These are phyloP conservation scores for Glossophaga mutica DNA, from an alignment of 2,797 vertebrate genomes.

Conservation along the genomic window DNA sequence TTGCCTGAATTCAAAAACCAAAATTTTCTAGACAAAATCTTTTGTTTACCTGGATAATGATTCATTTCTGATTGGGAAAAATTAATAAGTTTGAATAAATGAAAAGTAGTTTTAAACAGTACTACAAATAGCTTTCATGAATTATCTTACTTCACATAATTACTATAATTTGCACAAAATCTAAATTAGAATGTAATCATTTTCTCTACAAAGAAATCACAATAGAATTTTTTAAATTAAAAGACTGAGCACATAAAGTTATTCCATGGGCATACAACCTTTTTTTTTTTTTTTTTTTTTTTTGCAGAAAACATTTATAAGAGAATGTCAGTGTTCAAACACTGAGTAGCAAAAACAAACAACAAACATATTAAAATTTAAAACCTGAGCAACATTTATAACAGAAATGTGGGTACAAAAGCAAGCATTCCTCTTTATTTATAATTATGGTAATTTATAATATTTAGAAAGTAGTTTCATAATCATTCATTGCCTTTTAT, in stretches of 20 bases:
- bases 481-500: neutral
- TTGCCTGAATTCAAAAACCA: neutral
- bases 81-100: constrained; percentile 7
- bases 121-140: neutral
- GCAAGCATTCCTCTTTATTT: neutral
- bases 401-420: neutral
- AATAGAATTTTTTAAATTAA: constrained; percentile 13
- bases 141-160: neutral
- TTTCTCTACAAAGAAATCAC: neutral
- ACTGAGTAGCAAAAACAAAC: neutral
- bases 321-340: neutral
- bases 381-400: neutral
- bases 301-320: neutral
- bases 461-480: neutral
- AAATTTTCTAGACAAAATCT: neutral
- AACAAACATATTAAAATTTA: neutral
- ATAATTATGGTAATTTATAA: neutral
- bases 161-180: constrained; percentile 17
- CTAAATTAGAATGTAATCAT: neutral
- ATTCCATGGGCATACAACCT: neutral
- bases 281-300: neutral
- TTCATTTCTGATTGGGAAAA: neutral
- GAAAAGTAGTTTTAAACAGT: neutral
- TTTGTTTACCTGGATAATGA: neutral
- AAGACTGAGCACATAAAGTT: neutral